Evolutionary conservation across 2,113 vertebrate species (phyloP), one percentile per base, ranked within the genome.

Genomic region (Hippolais icterina): DNA sequence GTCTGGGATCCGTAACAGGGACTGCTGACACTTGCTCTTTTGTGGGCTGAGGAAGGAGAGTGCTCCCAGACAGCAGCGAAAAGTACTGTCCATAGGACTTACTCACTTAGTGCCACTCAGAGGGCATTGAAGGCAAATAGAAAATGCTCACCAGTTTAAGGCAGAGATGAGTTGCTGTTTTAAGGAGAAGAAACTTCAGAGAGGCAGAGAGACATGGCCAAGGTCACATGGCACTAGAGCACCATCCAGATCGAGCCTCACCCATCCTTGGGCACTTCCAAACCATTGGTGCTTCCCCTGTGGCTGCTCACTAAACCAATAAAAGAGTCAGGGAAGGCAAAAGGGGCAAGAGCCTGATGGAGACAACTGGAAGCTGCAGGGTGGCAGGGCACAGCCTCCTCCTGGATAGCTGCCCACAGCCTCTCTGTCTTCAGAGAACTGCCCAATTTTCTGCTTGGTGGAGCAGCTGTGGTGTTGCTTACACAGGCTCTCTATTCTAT

Each of bases 221-320:
- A 50, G 16, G 16, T 57, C 31, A 27, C 1, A 2, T 0, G 2
- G 54, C 24, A 23, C 18, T 44, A 60, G n/a, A 22, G 29, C 42
- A 74, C 11, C 18, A 17, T 27, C 37, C n/a, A 56, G 46, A 42
- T 2, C 4, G 25, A 47, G 49, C 79, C 68, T 87, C n/a, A 54
- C 9, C 28, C 5, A 2, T 31, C 22, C 52, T 7, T 1, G 3
- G 65, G 39, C 1, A 1, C n/a, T 86, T 44, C 68, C 50, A 80
- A 65, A 59, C 6, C 21, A 12, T 2, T 28, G 64, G 33, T 4
- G 2, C 27, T 61, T 69, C 41, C 66, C 27, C 63, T 1, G 1
- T 0, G 0, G 37, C 56, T 2, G 0, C 59, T 87, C 49, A 37
- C 37, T 61, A 47, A 87, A 39, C 21, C 22, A 10, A 12, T 53